Evolutionary conservation across 2,797 vertebrate species (phyloP).

Genomic region (Platyrinchus mystaceus): DNA sequence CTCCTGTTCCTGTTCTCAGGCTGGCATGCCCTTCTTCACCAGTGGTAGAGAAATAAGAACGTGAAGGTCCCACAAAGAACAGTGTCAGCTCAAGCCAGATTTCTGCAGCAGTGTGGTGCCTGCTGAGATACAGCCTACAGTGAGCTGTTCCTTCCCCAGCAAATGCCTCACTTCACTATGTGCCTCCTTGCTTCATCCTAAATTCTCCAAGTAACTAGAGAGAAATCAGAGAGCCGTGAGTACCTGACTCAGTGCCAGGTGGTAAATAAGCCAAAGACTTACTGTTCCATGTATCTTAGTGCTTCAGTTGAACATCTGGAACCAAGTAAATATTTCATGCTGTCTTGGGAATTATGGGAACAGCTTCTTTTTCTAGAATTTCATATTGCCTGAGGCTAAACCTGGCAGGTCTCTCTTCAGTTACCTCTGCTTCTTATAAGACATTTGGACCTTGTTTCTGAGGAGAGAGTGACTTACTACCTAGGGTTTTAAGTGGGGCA

Average conservation of each 20-base stretch:
- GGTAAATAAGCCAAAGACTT: slow-evolving; percentile 22
- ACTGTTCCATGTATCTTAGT: background rate
- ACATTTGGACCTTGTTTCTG: background rate
- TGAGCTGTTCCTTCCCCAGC: background rate
- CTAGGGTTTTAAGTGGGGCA: background rate
- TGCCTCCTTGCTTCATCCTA: background rate
- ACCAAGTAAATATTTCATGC: background rate
- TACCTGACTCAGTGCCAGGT: background rate
- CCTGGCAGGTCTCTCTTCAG: background rate
- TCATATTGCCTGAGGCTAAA: background rate
- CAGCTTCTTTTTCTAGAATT: slow-evolving; percentile 15
- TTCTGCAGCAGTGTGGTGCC: background rate
- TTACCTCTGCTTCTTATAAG: background rate
- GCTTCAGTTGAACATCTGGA: slow-evolving; percentile 36
- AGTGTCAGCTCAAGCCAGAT: background rate
- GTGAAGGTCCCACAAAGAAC: background rate
- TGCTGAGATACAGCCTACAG: background rate
- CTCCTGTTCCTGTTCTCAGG: background rate
- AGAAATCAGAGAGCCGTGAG: background rate
- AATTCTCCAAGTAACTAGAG: background rate
- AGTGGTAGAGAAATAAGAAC: background rate
- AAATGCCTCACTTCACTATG: background rate
- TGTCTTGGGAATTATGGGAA: background rate
- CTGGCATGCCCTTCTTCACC: background rate
- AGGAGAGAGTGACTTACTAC: background rate